Percentiles rank a stretch among this genome's conserved stretches.
These are phyloP conservation scores for Chelidonichthys spinosus DNA, from an alignment of 2,797 vertebrate genomes.

Conservation along the genomic window DNA sequence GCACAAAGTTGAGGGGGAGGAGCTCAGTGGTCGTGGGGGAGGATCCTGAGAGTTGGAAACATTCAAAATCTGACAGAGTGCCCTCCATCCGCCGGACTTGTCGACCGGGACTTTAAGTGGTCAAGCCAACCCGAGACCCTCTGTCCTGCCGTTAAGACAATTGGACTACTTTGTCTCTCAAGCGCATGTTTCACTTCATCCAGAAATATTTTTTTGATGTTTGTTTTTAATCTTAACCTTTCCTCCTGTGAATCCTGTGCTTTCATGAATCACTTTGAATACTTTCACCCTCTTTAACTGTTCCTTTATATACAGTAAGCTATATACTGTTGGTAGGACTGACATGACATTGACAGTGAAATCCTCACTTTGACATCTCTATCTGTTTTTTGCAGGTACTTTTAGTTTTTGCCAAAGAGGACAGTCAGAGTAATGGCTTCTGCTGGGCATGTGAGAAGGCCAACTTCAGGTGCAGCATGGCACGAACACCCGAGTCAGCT, in stretches of 20 bases:
- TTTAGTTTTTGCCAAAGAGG: constrained; percentile 99
- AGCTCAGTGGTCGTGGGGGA: too few species aligned
- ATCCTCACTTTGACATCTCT: constrained; percentile 28
- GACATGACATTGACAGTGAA: constrained; percentile 4
- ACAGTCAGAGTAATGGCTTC: constrained; percentile 96
- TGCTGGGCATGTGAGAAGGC: constrained; percentile 96
- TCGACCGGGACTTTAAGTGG: too few species aligned
- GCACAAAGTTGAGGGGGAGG: too few species aligned
- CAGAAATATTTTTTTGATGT: not conserved
- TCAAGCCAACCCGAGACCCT: too few species aligned
- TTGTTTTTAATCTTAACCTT: not conserved
- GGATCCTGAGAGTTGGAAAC: too few species aligned
- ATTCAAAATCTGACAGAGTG: too few species aligned
- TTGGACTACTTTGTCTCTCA: too few species aligned
- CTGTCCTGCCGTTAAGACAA: too few species aligned
- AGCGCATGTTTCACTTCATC: not conserved
- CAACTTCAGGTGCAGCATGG: constrained; percentile 90
- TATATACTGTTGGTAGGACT: not conserved
- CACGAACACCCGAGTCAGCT: constrained; percentile 90
- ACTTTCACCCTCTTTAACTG: not conserved
- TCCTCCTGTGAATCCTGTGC: not conserved
- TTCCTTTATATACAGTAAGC: not conserved
- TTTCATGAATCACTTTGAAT: not conserved
- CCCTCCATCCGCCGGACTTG: too few species aligned
- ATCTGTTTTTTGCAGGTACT: constrained; percentile 88